Percentiles rank a stretch among this genome's conserved stretches.
phyloP scores from a whole-genome alignment of 2,113 vertebrate species.

The Nibea coibor region DNA sequence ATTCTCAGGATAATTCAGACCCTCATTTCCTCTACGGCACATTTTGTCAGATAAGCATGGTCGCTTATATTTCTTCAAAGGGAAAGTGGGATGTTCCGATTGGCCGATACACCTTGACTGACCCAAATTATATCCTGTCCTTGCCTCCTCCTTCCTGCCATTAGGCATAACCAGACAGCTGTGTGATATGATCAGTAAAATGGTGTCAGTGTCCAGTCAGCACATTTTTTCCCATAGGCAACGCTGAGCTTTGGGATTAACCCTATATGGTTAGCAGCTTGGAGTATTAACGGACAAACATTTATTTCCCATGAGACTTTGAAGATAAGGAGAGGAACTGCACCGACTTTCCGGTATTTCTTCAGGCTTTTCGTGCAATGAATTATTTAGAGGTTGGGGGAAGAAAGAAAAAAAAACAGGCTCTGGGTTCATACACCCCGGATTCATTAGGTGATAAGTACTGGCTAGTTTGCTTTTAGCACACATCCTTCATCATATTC shows the following conservation, averaged over 20 bases:
- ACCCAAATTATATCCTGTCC: constrained; percentile 35
- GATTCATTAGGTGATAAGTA: constrained; percentile 45
- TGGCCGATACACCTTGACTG: constrained; percentile 31
- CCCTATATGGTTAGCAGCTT: not conserved
- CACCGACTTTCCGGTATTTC: constrained; percentile 17
- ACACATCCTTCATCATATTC: constrained; percentile 30
- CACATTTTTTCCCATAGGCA: constrained; percentile 33
- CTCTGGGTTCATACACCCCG: constrained; percentile 14
- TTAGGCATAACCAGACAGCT: constrained; percentile 8
- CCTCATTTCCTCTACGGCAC: not conserved
- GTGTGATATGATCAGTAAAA: constrained; percentile 52
- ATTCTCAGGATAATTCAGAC: not conserved
- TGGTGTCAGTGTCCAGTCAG: constrained; percentile 54
- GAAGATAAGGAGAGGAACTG: constrained; percentile 27
- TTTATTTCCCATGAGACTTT: constrained; percentile 43
- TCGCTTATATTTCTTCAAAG: constrained; percentile 3
- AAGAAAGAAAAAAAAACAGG: not conserved
- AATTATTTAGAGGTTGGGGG: constrained; percentile 48
- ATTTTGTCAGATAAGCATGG: constrained; percentile 7
- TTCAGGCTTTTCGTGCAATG: constrained; percentile 35
- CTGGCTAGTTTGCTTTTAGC: constrained; percentile 25
- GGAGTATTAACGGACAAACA: constrained; percentile 45
- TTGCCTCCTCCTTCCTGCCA: constrained; percentile 7
- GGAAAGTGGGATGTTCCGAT: not conserved
- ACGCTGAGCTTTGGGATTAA: constrained; percentile 24